These are phyloP conservation scores for Tonatia bakeri DNA, from an alignment of 2,113 vertebrate genomes.

Conservation along the genomic window DNA sequence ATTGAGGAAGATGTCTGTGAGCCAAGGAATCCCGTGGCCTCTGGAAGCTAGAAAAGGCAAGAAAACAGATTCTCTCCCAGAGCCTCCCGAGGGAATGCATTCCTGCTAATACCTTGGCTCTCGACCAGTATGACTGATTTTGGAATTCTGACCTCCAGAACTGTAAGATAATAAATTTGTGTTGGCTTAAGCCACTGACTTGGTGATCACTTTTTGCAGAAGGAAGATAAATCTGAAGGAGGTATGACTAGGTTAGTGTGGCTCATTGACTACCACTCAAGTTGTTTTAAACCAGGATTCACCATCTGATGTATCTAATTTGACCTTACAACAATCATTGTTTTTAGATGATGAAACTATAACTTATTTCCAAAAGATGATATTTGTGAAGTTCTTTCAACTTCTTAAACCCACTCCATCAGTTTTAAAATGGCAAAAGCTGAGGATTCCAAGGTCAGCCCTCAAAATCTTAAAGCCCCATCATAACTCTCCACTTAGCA, in stretches of 20 bases:
- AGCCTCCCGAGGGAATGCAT: background rate
- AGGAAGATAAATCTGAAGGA: background rate
- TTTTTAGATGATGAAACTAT: background rate
- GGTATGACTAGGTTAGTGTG: background rate
- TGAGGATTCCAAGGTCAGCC: background rate
- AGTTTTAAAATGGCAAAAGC: background rate
- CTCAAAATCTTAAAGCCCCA: background rate
- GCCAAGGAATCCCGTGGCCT: background rate
- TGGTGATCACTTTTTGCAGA: background rate
- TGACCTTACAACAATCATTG: background rate
- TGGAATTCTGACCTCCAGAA: constrained; percentile 6
- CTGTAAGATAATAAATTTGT: background rate
- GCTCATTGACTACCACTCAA: background rate
- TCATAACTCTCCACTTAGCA: background rate
- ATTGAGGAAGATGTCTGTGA: background rate
- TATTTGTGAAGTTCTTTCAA: constrained; percentile 1
- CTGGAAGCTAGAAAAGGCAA: background rate
- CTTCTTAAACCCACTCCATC: background rate
- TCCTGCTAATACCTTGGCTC: background rate
- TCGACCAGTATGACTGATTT: background rate
- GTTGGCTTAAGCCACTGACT: background rate
- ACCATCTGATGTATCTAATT: background rate
- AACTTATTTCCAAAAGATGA: background rate
- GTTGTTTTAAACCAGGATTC: background rate
- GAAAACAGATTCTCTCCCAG: background rate